Evolutionary conservation across 2,113 vertebrate species (phyloP).

Genomic region (Clarias magur): DNA sequence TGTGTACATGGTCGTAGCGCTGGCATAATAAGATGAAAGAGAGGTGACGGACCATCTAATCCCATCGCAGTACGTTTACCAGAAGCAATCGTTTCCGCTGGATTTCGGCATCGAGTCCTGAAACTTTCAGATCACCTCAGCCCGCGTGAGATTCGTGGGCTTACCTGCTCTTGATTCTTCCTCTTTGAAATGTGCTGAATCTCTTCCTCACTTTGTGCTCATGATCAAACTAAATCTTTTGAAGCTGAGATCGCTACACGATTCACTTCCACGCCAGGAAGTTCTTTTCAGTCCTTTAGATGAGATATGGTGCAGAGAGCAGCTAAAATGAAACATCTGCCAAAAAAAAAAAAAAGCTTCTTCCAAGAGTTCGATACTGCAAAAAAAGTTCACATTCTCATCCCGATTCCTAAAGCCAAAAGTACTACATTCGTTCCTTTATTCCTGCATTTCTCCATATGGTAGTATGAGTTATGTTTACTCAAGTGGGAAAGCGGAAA

Average conservation of each 20-base stretch:
- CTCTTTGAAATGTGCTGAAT: conserved; percentile 18
- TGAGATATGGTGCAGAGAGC: conserved; percentile 1
- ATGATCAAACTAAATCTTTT: conserved; percentile 25
- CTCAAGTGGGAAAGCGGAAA: not conserved
- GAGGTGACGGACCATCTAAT: not conserved
- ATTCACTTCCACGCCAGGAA: not conserved
- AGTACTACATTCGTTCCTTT: not conserved
- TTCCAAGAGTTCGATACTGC: not conserved
- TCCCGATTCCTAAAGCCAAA: not conserved
- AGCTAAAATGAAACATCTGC: not conserved
- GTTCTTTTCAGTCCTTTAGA: conserved; percentile 1
- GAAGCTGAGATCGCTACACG: conserved; percentile 13
- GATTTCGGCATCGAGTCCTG: conserved; percentile 16
- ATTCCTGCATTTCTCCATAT: not conserved
- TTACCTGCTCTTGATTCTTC: not conserved
- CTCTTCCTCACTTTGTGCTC: conserved; percentile 25
- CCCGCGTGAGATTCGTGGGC: not conserved
- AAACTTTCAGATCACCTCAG: not conserved
- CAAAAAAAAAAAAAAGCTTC: not conserved
- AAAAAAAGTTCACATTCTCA: not conserved
- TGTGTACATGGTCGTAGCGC: conserved; percentile 11
- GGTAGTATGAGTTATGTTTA: not conserved
- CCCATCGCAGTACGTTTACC: not conserved
- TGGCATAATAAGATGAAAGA: not conserved
- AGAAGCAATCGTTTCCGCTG: not conserved